Conservation (phyloP, 2,797 vertebrate genomes). For the Numenius phaeopus region DNA sequence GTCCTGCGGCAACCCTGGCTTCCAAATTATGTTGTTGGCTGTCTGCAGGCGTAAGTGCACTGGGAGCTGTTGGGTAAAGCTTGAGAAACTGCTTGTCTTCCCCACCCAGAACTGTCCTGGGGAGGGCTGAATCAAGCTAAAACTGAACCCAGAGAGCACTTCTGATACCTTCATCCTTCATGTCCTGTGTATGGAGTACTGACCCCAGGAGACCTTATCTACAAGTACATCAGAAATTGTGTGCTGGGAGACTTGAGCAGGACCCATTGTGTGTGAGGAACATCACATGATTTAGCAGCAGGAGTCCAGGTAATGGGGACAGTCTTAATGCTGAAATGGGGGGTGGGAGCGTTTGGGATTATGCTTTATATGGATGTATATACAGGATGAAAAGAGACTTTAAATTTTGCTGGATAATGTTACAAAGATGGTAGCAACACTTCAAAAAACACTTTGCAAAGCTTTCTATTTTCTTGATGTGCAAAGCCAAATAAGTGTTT, state of each 20-base stretch:
- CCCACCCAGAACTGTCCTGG: neutral
- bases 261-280: neutral
- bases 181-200: rapidly evolving
- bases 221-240: neutral
- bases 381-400: neutral
- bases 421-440: neutral
- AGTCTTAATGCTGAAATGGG: neutral
- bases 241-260: neutral
- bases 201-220: neutral
- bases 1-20: neutral
- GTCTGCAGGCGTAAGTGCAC: rapidly evolving
- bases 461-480: neutral
- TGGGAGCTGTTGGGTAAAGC: neutral
- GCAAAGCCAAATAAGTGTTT: neutral
- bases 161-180: neutral
- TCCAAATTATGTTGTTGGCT: neutral
- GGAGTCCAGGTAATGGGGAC: neutral
- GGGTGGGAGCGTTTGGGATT: neutral
- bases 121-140: neutral
- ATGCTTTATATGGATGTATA: neutral
- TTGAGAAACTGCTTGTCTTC: neutral
- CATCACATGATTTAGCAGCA: neutral
- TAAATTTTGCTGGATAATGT: neutral
- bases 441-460: neutral
- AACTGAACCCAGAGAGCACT: neutral